Base-by-base conservation (phyloP, 2,113 vertebrate species). In the Prunella himalayana region DNA sequence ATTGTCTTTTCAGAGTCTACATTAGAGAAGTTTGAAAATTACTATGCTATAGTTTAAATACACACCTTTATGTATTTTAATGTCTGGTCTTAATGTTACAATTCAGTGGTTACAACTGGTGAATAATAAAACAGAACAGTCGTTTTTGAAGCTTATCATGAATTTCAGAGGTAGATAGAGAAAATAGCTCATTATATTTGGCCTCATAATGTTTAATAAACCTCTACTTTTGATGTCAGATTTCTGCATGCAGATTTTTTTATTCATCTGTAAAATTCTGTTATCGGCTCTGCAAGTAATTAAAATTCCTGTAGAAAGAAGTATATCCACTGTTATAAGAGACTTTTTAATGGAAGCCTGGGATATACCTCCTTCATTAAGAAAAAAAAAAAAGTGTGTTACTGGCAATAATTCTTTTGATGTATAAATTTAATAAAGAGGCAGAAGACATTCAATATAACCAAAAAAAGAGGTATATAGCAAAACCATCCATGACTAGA, bases 381-480 rank as follows among this genome's bases (percentile, higher is more conserved):
- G 9, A 16, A 25, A 27, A 33, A 50, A 17, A 28, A 19, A 25
- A 21, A 28, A 2, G 11, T 31, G 8, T 63, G 10, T 71, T 68
- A 44, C 16, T 65, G 27, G 15, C 10, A 69, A 69, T 10, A 68
- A 61, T 23, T 71, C 39, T 77, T 77, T 69, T 35, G 59, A 47
- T 49, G 16, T 49, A 68, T 42, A 42, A 33, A 75, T n/a, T 33
- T 73, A 65, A 50, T 63, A 51, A 66, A 70, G 24, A 68, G 10
- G 16, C 21, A 86, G 14, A 83, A 56, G 25, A 31, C 21, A 12
- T 47, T 65, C 17, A 76, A 47, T 41, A 68, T 19, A 60, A 41
- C 30, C 2, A 9, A 64, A 57, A 11, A 60, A 45, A 16, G 0
- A 47, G 1, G 0, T 24, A 47, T 42, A 39, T 14, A 64, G 16